Evolutionary conservation across 2,797 vertebrate species (phyloP).

Genomic region (Semotilus atromaculatus): DNA sequence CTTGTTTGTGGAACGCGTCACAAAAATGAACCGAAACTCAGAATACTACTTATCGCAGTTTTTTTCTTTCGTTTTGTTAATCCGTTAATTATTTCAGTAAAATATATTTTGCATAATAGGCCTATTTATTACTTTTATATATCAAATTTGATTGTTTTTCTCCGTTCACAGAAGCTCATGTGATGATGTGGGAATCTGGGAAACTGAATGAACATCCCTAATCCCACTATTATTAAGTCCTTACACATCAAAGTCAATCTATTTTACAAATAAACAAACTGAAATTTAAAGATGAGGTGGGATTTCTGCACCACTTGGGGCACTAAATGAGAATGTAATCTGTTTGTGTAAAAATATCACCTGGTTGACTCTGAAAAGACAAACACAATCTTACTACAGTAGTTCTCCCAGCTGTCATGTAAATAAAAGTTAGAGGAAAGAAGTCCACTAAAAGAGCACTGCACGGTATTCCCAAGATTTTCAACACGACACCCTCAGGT

Average conservation of each 20-base stretch:
- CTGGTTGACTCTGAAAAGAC: neutral
- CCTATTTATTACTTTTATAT: too few relatives aligned
- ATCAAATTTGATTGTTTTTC: too few relatives aligned
- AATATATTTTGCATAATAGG: too few relatives aligned
- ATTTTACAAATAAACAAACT: slow-evolving; percentile 1
- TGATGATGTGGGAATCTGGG: too few relatives aligned
- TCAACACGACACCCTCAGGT: slow-evolving; percentile 70
- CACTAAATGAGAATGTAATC: neutral
- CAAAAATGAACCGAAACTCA: too few relatives aligned
- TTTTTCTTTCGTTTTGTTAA: too few relatives aligned
- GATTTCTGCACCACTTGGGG: neutral
- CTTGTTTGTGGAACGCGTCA: too few relatives aligned
- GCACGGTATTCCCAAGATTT: slow-evolving; percentile 68
- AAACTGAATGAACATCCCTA: neutral
- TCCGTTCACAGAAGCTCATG: too few relatives aligned
- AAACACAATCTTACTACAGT: neutral
- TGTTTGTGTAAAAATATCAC: neutral
- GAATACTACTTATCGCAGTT: too few relatives aligned
- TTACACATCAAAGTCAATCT: neutral
- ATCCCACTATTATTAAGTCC: neutral
- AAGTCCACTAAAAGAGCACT: slow-evolving; percentile 56
- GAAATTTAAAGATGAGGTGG: neutral
- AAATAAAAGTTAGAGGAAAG: neutral
- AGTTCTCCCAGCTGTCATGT: neutral
- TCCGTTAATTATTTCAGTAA: too few relatives aligned